These are phyloP conservation scores for Cryptus viduatorius DNA, from an alignment of 2,888 invertebrate genomes.

Conservation along the genomic window DNA sequence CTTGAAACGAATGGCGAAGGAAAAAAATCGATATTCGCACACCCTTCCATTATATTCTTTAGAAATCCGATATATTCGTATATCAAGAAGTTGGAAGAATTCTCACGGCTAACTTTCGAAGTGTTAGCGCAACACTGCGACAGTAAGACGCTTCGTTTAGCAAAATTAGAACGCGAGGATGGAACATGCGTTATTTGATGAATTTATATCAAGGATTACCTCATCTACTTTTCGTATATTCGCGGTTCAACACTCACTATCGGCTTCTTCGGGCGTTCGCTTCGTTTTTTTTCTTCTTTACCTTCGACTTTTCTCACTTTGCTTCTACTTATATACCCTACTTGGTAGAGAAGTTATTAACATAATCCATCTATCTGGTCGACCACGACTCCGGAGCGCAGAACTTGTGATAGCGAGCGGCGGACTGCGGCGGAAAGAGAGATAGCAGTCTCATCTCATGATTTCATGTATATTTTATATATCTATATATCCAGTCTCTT, in stretches of 20 bases:
- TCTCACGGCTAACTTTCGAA: not conserved
- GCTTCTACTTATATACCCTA: not conserved
- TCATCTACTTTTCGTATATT: conserved; percentile 31
- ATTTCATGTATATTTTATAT: conserved; percentile 1
- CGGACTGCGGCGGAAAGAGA: not conserved
- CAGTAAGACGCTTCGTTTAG: conserved; percentile 4
- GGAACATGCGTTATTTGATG: conserved; percentile 25
- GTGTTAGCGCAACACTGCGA: not conserved
- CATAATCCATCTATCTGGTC: conserved; percentile 69
- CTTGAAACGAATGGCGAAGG: too few relatives aligned
- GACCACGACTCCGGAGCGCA: conserved; percentile 42
- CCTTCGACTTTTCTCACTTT: conserved; percentile 26
- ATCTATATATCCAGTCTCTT: not conserved
- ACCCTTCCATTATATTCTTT: not conserved
- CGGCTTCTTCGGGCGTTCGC: not conserved
- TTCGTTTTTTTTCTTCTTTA: conserved; percentile 11
- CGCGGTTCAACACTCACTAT: conserved; percentile 18
- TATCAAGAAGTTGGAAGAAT: not conserved
- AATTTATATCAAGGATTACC: conserved; percentile 30
- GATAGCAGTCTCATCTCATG: not conserved
- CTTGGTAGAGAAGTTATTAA: conserved; percentile 60
- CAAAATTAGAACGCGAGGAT: conserved; percentile 6
- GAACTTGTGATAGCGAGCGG: conserved; percentile 18
- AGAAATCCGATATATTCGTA: not conserved
- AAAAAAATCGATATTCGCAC: too few relatives aligned